Conservation (phyloP, 2,113 vertebrate genomes). For the Solea solea region DNA sequence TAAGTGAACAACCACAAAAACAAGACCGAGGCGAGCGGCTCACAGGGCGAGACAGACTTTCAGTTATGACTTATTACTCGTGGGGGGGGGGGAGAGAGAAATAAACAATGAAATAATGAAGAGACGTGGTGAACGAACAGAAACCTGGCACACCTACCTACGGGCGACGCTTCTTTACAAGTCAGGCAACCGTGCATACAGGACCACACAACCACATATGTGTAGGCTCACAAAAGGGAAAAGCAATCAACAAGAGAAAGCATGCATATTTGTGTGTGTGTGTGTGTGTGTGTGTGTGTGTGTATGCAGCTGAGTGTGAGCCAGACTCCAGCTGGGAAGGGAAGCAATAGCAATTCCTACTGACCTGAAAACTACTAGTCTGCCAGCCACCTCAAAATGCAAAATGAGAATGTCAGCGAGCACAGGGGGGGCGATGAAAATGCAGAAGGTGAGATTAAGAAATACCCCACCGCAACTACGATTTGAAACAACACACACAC, state of each 20-base stretch:
- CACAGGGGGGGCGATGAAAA: conserved; percentile 38
- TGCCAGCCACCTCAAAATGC: conserved; percentile 55
- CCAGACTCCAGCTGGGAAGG: conserved; percentile 69
- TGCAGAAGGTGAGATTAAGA: conserved; percentile 39
- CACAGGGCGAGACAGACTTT: conserved; percentile 36
- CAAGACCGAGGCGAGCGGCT: conserved; percentile 24
- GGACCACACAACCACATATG: conserved; percentile 45
- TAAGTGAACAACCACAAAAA: conserved; percentile 31
- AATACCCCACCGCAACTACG: conserved; percentile 4
- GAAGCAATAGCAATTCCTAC: conserved; percentile 72
- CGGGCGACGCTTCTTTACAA: conserved; percentile 31
- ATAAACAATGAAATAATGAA: conserved; percentile 44
- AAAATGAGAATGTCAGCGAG: conserved; percentile 66
- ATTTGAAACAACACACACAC: neutral
- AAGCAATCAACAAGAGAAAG: conserved; percentile 29
- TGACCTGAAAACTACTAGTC: conserved; percentile 74
- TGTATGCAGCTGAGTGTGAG: conserved; percentile 55
- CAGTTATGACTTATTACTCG: conserved; percentile 49
- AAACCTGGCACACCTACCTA: conserved; percentile 39
- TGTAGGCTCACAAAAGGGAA: conserved; percentile 18
- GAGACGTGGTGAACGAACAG: conserved; percentile 40
- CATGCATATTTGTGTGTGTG: conserved; percentile 35
- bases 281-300: conserved; percentile 28
- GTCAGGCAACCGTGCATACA: conserved; percentile 2
- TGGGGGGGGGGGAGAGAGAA: conserved; percentile 39